Percentiles rank a stretch among this genome's conserved stretches.
Conservation (phyloP, 2,888 invertebrate species). For the Mechanitis messenoides region DNA sequence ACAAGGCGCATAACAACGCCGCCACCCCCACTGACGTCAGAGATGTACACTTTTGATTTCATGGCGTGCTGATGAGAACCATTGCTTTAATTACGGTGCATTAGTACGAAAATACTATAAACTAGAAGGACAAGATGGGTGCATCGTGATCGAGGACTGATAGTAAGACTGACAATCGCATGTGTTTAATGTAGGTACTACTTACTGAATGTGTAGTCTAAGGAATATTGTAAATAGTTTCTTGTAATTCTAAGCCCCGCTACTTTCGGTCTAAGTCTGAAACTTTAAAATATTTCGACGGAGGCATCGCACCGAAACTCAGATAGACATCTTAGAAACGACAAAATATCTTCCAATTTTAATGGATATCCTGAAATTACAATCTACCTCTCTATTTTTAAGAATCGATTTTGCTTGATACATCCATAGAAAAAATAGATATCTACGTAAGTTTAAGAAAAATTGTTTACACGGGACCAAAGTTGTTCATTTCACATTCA, state of each 20-base stretch:
- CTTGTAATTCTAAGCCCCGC: slow-evolving; percentile 51
- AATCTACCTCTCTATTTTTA: slow-evolving; percentile 74
- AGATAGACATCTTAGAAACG: slow-evolving; percentile 28
- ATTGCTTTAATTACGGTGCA: slow-evolving; percentile 62
- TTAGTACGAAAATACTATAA: slow-evolving; percentile 73
- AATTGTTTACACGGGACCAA: slow-evolving; percentile 52
- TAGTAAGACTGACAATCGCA: slow-evolving; percentile 71
- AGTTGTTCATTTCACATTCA: slow-evolving; percentile 36
- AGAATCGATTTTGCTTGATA: slow-evolving; percentile 47
- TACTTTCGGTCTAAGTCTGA: slow-evolving; percentile 57
- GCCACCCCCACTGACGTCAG: slow-evolving; percentile 91
- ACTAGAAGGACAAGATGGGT: slow-evolving; percentile 56
- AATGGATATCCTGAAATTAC: slow-evolving; percentile 68
- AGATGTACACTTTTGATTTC: slow-evolving; percentile 84
- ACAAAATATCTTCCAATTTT: slow-evolving; percentile 52
- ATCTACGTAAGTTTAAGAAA: slow-evolving; percentile 29
- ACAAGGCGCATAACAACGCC: slow-evolving; percentile 83
- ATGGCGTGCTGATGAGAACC: slow-evolving; percentile 34
- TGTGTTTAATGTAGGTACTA: slow-evolving; percentile 65
- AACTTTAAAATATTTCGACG: slow-evolving; percentile 38
- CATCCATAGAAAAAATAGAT: slow-evolving; percentile 41
- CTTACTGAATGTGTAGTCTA: slow-evolving; percentile 55
- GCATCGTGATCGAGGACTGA: slow-evolving; percentile 71
- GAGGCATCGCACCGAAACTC: slow-evolving; percentile 42
- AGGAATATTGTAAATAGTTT: slow-evolving; percentile 51